These are phyloP conservation scores for Empis livida DNA, from an alignment of 2,888 invertebrate species.

Conservation along the genomic window DNA sequence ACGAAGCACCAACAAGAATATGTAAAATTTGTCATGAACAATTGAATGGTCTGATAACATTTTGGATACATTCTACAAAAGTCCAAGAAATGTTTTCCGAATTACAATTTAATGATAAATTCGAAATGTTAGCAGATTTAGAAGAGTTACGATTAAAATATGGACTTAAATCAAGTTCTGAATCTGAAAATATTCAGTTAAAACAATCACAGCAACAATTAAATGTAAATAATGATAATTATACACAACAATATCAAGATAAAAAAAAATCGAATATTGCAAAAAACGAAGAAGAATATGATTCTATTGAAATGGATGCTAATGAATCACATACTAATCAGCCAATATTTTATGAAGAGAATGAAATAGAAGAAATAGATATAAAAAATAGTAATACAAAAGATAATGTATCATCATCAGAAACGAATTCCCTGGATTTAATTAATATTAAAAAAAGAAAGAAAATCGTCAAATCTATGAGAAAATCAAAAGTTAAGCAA, in stretches of 20 bases:
- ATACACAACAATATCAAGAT: not conserved
- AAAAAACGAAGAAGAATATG: not conserved
- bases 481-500: too few species aligned
- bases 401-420: too few species aligned
- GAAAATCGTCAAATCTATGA: too few species aligned
- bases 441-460: too few species aligned
- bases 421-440: too few species aligned
- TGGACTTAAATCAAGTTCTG: not conserved
- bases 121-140: not conserved
- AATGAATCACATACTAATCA: not conserved
- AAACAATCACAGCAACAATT: not conserved
- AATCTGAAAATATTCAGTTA: too few species aligned
- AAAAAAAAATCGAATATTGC: not conserved
- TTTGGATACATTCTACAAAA: not conserved
- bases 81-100: constrained; percentile 1
- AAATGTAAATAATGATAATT: not conserved
- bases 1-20: not conserved
- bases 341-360: too few species aligned
- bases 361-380: too few species aligned
- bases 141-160: not conserved
- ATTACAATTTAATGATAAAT: not conserved
- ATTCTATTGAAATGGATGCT: not conserved
- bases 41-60: not conserved
- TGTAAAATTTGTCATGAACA: not conserved
- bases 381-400: too few species aligned